Conservation (phyloP, 2,888 invertebrate species). For the Drosophila stalkeri region DNA sequence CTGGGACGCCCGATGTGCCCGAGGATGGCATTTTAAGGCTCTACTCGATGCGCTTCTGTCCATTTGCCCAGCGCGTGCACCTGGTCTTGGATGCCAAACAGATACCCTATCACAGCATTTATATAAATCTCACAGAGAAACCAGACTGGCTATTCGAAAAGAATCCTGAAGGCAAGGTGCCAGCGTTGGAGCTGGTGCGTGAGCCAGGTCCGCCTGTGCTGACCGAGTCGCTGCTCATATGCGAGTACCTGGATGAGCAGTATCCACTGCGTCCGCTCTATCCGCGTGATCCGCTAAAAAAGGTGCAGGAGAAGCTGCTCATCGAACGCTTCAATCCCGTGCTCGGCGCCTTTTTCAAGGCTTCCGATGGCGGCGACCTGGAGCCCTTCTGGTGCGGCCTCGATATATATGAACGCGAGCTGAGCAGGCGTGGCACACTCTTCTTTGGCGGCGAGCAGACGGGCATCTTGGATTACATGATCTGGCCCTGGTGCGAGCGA, state of each 20-base stretch:
- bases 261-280: constrained; percentile 89
- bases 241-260: constrained; percentile 93
- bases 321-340: constrained; percentile 83
- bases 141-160: constrained; percentile 92
- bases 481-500: constrained; percentile 94
- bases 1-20: constrained; percentile 87
- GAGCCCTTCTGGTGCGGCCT: constrained; percentile 85
- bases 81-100: constrained; percentile 93
- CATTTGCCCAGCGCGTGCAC: constrained; percentile 92
- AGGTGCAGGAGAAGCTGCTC: constrained; percentile 84
- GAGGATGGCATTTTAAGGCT: constrained; percentile 89
- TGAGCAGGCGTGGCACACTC: constrained; percentile 87
- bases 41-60: constrained; percentile 94
- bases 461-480: constrained; percentile 92
- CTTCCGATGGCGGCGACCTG: constrained; percentile 80
- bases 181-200: constrained; percentile 89
- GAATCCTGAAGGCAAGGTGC: constrained; percentile 90
- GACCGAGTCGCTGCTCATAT: constrained; percentile 92
- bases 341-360: constrained; percentile 79
- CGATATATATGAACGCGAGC: constrained; percentile 88
- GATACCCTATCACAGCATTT: constrained; percentile 91
- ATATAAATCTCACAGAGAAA: constrained; percentile 90
- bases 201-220: constrained; percentile 87
- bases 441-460: constrained; percentile 90
- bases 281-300: constrained; percentile 86